A percentile compares a stretch with the other conserved stretches of the same genome.
phyloP scores from a whole-genome alignment of 2,797 vertebrate species.

The Takifugu rubripes region DNA sequence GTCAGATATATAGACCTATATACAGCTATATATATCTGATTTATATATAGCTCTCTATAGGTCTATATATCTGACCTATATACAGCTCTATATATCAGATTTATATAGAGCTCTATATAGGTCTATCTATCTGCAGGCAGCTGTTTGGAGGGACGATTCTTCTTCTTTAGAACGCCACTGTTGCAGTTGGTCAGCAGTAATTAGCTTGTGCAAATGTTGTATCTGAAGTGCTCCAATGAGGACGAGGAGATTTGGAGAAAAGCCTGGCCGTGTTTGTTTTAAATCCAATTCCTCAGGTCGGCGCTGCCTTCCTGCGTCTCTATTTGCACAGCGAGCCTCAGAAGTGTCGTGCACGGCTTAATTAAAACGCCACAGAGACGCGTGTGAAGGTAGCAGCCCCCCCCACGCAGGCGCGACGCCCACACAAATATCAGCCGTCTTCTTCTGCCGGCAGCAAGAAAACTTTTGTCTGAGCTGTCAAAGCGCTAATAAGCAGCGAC shows the following conservation, averaged over 20 bases:
- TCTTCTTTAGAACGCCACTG: background rate
- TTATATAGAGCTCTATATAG: too few relatives aligned
- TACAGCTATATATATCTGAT: too few relatives aligned
- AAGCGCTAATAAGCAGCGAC: conserved; percentile 11
- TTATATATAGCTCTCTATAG: too few relatives aligned
- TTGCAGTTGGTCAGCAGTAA: conserved; percentile 12
- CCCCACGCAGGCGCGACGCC: background rate
- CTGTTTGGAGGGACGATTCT: too few relatives aligned
- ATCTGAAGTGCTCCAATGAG: conserved; percentile 13
- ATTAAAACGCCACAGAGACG: background rate
- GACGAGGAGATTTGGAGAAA: conserved; percentile 2
- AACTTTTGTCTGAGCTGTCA: too few relatives aligned
- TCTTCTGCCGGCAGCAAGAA: background rate
- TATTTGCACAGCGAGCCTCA: conserved; percentile 3
- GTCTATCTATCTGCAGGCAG: too few relatives aligned
- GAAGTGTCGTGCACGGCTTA: conserved; percentile 1
- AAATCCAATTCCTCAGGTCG: conserved; percentile 16
- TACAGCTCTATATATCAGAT: too few relatives aligned
- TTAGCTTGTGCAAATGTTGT: conserved; percentile 6
- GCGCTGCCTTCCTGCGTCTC: conserved; percentile 1
- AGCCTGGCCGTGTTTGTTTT: conserved; percentile 8
- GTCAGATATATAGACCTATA: too few relatives aligned
- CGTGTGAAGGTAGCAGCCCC: too few relatives aligned
- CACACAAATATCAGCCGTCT: conserved; percentile 9
- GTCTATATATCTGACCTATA: too few relatives aligned